phyloP scores from a whole-genome alignment of 2,888 invertebrate species.

The Strigamia transsilvanica region DNA sequence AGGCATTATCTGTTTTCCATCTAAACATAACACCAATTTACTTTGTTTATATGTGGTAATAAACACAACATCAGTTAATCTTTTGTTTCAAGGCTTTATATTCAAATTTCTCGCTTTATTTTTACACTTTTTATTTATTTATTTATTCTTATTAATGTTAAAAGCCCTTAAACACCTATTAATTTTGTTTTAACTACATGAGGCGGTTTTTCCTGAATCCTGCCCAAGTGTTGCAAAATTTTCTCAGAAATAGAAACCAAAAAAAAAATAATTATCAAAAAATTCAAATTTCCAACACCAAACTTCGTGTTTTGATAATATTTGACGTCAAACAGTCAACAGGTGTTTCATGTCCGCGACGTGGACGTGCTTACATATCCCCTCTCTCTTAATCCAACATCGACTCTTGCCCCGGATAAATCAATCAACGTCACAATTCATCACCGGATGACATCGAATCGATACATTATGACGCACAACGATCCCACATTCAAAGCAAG shows the following conservation, averaged over 20 bases:
- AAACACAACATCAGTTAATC: conserved; percentile 13
- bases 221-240: too few species aligned
- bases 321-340: not conserved
- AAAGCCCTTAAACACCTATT: not conserved
- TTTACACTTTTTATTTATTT: too few species aligned
- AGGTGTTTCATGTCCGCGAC: not conserved
- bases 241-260: too few species aligned
- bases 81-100: conserved; percentile 9
- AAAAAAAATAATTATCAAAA: too few species aligned
- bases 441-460: not conserved
- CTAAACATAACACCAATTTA: not conserved
- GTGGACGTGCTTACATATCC: too few species aligned
- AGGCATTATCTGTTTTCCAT: not conserved
- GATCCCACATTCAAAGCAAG: not conserved
- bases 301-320: too few species aligned
- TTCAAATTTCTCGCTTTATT: not conserved
- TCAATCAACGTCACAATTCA: not conserved
- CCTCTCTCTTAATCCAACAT: too few species aligned
- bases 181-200: too few species aligned
- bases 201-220: too few species aligned
- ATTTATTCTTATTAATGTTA: not conserved
- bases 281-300: too few species aligned
- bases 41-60: not conserved
- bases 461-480: not conserved
- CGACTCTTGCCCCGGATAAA: too few species aligned